Evolutionary conservation across 2,888 invertebrate genomes (phyloP).

Genomic region (Cantharis nigra): DNA sequence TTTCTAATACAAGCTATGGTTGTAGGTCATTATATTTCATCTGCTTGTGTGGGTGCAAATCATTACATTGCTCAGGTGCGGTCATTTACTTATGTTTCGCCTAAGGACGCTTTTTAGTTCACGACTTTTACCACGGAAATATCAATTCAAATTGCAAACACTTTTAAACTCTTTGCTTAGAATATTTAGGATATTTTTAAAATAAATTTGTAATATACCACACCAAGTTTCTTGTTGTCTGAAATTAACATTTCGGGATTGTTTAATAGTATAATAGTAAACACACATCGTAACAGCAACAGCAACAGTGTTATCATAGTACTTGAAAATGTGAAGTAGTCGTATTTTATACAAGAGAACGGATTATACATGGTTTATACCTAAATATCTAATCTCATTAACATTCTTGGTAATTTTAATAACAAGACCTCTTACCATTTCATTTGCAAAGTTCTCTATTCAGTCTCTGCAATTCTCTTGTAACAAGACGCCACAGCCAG

Average conservation of each 20-base stretch:
- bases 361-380: not conserved
- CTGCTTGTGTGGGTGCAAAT: conserved; percentile 29
- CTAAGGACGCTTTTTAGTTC: conserved; percentile 20
- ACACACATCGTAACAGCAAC: not conserved
- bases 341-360: not conserved
- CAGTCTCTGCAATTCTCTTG: conserved; percentile 17
- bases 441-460: conserved; percentile 12
- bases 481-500: conserved; percentile 16
- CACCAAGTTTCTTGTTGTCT: not conserved
- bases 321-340: not conserved
- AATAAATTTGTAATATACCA: not conserved
- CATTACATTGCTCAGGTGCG: conserved; percentile 30
- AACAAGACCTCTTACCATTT: conserved; percentile 19
- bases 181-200: not conserved
- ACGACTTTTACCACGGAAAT: conserved; percentile 20
- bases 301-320: not conserved
- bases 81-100: conserved; percentile 27
- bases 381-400: conserved; percentile 16
- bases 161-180: not conserved
- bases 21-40: conserved; percentile 29
- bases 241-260: not conserved
- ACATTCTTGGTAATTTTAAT: conserved; percentile 14
- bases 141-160: not conserved
- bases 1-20: conserved; percentile 15
- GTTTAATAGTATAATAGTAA: not conserved